Evolutionary conservation across 2,113 vertebrate species (phyloP), one percentile per base, ranked within the genome.

Genomic region (Perognathus longimembris): DNA sequence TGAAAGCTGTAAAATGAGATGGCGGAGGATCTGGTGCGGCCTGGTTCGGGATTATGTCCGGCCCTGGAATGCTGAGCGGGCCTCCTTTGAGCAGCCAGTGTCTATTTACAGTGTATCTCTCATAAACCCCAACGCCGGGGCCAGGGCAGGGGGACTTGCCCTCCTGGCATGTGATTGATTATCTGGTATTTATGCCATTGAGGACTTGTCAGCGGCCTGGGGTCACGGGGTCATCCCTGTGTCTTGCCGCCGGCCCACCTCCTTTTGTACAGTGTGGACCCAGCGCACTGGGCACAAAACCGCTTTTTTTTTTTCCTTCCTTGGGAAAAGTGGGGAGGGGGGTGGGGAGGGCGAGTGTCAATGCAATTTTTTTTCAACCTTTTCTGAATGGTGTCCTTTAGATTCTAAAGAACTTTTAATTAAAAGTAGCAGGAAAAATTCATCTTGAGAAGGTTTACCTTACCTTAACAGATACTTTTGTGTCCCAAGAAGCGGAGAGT

Each of bases 91-190:
- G 97, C 95, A 97, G 88, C 97, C 79, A 98, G 98, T 98, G 98
- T 99, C 99, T 98, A 96, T 98, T 99, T 99, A 99, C 99, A 99
- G 99, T 99, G 98, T 97, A 96, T 97, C 97, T 97, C 97, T 98
- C 97, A 97, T 98, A 98, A 98, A 98, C 98, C 97, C 98, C 66
- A 94, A 96, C 96, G 97, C 96, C 69, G 97, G 96, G 98, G 96
- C 79, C 87, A 97, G 98, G 99, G 98, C 98, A 98, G 98, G 95
- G 96, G 96, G 98, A 98, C 98, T 97, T 96, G 97, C 97, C 96
- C 98, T 98, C 98, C 98, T 98, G 98, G 98, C 98, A 99, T 99
- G 98, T 99, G 99, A 99, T 99, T 99, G 99, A 99, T 99, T 99
- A 99, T 99, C 98, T 98, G 98, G 98, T 97, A 98, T 99, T 98